These are phyloP conservation scores for Maccullochella peelii DNA, from an alignment of 2,113 vertebrate species.

Conservation along the genomic window DNA sequence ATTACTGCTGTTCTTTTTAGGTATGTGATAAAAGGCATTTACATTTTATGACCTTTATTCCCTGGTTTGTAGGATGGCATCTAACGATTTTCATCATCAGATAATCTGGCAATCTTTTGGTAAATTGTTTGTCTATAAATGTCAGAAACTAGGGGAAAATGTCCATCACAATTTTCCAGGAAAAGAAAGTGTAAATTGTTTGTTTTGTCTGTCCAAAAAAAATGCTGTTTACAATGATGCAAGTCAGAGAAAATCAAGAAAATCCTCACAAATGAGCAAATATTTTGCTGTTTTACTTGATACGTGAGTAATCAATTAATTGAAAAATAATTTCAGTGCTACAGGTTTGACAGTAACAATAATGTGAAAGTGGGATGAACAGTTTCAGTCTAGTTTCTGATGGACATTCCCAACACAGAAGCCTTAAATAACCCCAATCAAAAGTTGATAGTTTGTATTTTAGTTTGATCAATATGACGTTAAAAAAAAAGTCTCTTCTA, in stretches of 20 bases:
- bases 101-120: not conserved
- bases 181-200: no score
- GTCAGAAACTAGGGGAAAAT: not conserved
- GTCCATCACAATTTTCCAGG: not conserved
- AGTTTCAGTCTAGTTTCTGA: not conserved
- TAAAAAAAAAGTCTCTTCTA: not conserved
- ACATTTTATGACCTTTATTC: not conserved
- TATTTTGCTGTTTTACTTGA: not conserved
- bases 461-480: not conserved
- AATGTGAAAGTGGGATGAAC: not conserved
- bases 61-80: not conserved
- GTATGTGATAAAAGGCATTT: no score
- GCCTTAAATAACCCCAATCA: constrained; percentile 20
- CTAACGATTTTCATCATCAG: not conserved
- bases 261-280: not conserved
- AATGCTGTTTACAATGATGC: not conserved
- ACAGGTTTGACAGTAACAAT: not conserved
- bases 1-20: not conserved
- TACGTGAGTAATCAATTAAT: no score
- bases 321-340: not conserved
- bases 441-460: constrained; percentile 37
- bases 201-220: not conserved
- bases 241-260: not conserved
- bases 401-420: constrained; percentile 7
- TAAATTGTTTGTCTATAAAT: not conserved